Conservation (phyloP, 2,113 vertebrate genomes). For the Chloroceryle aenea region DNA sequence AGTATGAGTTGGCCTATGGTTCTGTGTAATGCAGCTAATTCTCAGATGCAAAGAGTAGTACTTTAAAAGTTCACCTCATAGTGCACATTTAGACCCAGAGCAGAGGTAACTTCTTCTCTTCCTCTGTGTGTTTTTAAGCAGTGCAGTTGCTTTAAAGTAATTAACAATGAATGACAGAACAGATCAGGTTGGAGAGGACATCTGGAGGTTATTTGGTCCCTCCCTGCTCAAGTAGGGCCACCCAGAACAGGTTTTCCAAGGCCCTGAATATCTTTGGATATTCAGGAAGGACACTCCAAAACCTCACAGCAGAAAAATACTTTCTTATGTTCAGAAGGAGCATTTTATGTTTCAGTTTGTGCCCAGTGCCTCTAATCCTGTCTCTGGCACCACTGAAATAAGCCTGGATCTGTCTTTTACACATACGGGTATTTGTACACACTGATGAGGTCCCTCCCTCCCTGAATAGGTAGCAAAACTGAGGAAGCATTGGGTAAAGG, state of each 20-base stretch:
- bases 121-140: background rate
- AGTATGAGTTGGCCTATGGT: background rate
- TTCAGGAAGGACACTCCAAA: background rate
- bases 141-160: background rate
- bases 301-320: background rate
- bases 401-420: background rate
- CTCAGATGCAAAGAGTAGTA: background rate
- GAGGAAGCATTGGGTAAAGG: background rate
- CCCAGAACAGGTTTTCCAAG: background rate
- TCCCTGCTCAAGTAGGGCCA: background rate
- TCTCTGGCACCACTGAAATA: background rate
- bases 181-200: background rate
- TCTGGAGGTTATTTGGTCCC: background rate
- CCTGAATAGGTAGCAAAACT: background rate
- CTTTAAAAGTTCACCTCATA: background rate
- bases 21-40: background rate
- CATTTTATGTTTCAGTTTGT: background rate
- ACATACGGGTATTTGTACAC: background rate
- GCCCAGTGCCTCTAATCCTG: no score
- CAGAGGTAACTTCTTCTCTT: background rate
- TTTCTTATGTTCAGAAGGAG: background rate
- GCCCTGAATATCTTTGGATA: background rate
- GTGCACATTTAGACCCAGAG: background rate
- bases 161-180: background rate
- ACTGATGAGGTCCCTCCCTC: background rate